Percentiles rank a stretch among this genome's conserved stretches.
Evolutionary conservation across 2,113 vertebrate genomes (phyloP).

Genomic region (human (Homo sapiens)): DNA sequence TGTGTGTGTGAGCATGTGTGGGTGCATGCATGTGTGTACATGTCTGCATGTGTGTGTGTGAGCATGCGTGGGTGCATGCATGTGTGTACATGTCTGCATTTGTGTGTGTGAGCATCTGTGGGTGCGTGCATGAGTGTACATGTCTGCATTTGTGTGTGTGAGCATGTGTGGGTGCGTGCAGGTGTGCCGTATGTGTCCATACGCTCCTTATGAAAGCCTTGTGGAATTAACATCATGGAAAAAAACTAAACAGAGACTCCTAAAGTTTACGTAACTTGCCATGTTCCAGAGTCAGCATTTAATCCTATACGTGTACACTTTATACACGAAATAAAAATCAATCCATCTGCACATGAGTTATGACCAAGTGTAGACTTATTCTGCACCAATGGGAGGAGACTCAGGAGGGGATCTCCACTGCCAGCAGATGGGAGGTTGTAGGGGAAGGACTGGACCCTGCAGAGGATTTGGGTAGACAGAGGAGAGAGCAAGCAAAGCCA

Average conservation of each 20-base stretch:
- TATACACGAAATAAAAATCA: neutral
- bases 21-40: accelerated
- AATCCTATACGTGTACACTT: neutral
- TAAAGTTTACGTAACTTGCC: neutral
- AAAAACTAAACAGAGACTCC: neutral
- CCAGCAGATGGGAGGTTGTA: no score
- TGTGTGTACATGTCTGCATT: no score
- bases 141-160: no score
- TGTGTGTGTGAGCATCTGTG: neutral
- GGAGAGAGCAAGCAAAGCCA: neutral
- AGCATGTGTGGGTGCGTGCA: neutral
- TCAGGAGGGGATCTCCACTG: neutral
- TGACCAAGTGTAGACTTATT: neutral
- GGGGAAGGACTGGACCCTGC: neutral
- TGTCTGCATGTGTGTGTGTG: accelerated
- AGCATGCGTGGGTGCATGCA: no score
- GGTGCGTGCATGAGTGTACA: no score
- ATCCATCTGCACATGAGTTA: neutral
- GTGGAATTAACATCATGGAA: neutral
- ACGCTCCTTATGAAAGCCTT: neutral
- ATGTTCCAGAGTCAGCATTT: neutral
- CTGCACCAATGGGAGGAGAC: neutral
- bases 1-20: neutral
- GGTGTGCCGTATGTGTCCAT: neutral
- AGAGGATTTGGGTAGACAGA: neutral